phyloP scores from a whole-genome alignment of 2,888 invertebrate genomes.

The Pediacus dermestoides region DNA sequence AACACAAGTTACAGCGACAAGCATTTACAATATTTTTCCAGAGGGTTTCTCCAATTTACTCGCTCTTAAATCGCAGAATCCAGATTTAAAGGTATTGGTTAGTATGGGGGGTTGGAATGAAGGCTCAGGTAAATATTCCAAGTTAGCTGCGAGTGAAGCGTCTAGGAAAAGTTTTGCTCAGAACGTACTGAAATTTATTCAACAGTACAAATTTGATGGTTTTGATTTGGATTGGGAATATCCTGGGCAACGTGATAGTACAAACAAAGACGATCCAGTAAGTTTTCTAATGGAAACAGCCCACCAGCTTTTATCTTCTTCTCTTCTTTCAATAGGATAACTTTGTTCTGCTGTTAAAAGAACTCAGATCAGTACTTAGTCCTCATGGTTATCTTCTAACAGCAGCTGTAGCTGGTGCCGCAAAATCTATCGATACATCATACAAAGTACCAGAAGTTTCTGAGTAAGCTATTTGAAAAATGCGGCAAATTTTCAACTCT shows the following conservation, averaged over 20 bases:
- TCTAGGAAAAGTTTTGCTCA: conserved; percentile 55
- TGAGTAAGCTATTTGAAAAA: conserved; percentile 47
- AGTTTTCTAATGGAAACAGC: too few relatives aligned
- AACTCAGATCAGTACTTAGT: conserved; percentile 56
- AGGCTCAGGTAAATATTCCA: conserved; percentile 48
- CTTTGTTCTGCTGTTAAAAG: conserved; percentile 50
- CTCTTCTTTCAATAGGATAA: conserved; percentile 22
- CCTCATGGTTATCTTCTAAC: conserved; percentile 55
- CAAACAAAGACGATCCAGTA: conserved; percentile 35
- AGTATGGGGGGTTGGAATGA: conserved; percentile 71
- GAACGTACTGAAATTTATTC: conserved; percentile 54
- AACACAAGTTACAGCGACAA: too few relatives aligned
- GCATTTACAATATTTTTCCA: too few relatives aligned
- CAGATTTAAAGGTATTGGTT: conserved; percentile 56
- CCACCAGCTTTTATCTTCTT: not conserved
- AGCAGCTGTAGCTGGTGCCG: conserved; percentile 59
- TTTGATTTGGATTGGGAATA: conserved; percentile 74
- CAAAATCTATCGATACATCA: conserved; percentile 51
- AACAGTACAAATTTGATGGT: conserved; percentile 63
- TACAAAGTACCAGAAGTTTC: conserved; percentile 59
- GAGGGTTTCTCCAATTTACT: conserved; percentile 18
- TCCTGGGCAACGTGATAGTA: conserved; percentile 58
- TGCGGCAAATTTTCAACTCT: conserved; percentile 7
- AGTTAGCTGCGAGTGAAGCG: conserved; percentile 49
- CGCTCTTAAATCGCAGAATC: conserved; percentile 53